Base-by-base conservation (phyloP, 2,888 invertebrate genomes). In the Spodoptera exigua region DNA sequence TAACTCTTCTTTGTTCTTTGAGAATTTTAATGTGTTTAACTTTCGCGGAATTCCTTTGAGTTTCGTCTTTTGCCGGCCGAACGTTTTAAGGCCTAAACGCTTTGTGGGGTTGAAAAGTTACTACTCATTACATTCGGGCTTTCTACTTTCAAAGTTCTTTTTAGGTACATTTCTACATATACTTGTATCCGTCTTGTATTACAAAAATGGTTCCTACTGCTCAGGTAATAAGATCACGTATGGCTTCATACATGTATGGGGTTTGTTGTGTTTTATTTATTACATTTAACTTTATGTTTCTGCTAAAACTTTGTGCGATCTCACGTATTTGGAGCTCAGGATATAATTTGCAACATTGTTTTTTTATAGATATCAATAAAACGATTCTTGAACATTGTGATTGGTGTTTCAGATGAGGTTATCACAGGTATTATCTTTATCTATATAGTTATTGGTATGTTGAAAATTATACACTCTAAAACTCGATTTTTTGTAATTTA, bases 31-130 rank as follows among this genome's bases (percentile, higher is more conserved):
- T 64, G 60, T 73, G 48, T 74, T 63, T 47, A 60, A 71, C 57
- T 64, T 74, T 71, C 68, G 68, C 54, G 35, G 68, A 72, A 69
- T 66, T 67, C 17, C 68, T 72, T 69, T 69, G 72, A 72, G 67
- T 47, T 51, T 48, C 45, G 41, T 55, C 37, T 55, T 60, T 49
- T 18, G 43, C 51, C 48, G 59, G 71, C 59, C 73, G 66, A 67
- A 27, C 27, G 41, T 52, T 54, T 56, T 43, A 37, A 45, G 52
- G 40, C 44, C 60, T 40, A 48, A 54, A 46, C 37, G 54, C 72
- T 66, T 66, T 69, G 67, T 69, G 67, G 44, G 72, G 51, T 69
- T 14, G 39, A 49, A 52, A 72, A 61, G 61, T 66, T 69, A 60
- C 53, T 48, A 14, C 45, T 48, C 17, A 57, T 44, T 63, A 35